Conservation (phyloP, 2,113 vertebrate genomes). For the Tupaia chinensis region DNA sequence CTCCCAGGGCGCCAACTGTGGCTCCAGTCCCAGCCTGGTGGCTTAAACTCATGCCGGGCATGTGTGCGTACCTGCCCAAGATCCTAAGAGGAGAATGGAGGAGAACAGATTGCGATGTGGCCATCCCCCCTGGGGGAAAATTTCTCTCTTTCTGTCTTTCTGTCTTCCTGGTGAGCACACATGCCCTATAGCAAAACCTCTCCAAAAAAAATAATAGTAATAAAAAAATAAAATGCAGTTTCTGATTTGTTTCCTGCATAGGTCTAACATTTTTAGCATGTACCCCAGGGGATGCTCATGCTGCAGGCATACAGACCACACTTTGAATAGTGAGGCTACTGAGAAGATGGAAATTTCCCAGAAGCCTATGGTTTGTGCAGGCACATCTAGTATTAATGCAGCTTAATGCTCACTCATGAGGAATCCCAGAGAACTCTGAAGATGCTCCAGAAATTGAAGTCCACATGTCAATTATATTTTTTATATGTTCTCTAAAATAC, state of each 20-base stretch:
- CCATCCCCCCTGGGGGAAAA: too few relatives aligned
- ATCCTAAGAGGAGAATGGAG: too few relatives aligned
- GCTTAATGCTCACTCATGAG: not conserved
- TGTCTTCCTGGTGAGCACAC: too few relatives aligned
- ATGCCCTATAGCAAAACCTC: too few relatives aligned
- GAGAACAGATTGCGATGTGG: too few relatives aligned
- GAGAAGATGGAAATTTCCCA: not conserved
- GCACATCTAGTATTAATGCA: not conserved
- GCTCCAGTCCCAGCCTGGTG: too few relatives aligned
- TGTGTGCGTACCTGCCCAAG: too few relatives aligned
- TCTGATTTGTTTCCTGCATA: not conserved
- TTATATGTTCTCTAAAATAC: not conserved
- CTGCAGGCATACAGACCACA: not conserved
- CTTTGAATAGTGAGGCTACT: not conserved
- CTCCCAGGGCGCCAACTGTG: too few relatives aligned
- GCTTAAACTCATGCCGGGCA: too few relatives aligned
- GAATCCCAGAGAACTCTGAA: slow-evolving; percentile 7
- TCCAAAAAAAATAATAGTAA: too few relatives aligned
- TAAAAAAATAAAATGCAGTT: not conserved
- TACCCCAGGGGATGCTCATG: not conserved
- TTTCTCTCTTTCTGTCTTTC: too few relatives aligned
- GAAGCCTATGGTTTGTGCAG: not conserved
- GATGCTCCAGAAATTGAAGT: not conserved
- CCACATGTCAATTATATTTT: not conserved
- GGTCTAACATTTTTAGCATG: not conserved